Evolutionary conservation across 2,888 invertebrate genomes (phyloP), one percentile per base, ranked within the genome.

Genomic region (Spilosoma lubricipeda): DNA sequence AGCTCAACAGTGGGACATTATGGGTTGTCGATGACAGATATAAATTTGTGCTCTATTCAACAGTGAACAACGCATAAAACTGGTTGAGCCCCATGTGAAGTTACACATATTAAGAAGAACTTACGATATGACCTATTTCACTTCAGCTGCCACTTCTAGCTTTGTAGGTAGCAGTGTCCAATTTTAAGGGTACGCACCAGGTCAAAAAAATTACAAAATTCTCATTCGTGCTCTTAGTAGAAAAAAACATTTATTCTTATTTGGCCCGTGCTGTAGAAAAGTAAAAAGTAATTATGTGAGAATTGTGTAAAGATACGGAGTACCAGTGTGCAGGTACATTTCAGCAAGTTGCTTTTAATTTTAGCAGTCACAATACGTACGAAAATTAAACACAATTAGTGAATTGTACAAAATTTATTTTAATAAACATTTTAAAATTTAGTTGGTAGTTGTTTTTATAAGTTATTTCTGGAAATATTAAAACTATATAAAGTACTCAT

Each of bases 111-210:
- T n/a, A n/a, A 52, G 9, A 23, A 1, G 3, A 13, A 27, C 13
- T 27, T 27, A 27, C 59, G 27, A 9, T 56, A 9, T n/a, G 8
- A 56, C 56, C 11, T 56, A 56, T n/a, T n/a, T n/a, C 8, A 15
- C n/a, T 64, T 36, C 20, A 64, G 30, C 20, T 63, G 30, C 30
- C 82, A 59, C 78, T 79, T 85, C 81, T 74, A 71, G 82, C 23
- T 11, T 15, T 0, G 33, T 4, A 68, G 66, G n/a, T 59, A 74
- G 3, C 67, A 45, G 30, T 30, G 80, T 78, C 63, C n/a, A 79
- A 79, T 81, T 77, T 85, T 84, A 85, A 86, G 85, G 83, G 84
- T 82, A 77, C 82, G 83, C 78, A 83, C 81, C 77, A 83, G 78
- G 79, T 85, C 85, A 83, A 83, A 81, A 85, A 86, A 77, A 13